Evolutionary conservation across 2,888 invertebrate species (phyloP).

Genomic region (Dendrolimus pini): DNA sequence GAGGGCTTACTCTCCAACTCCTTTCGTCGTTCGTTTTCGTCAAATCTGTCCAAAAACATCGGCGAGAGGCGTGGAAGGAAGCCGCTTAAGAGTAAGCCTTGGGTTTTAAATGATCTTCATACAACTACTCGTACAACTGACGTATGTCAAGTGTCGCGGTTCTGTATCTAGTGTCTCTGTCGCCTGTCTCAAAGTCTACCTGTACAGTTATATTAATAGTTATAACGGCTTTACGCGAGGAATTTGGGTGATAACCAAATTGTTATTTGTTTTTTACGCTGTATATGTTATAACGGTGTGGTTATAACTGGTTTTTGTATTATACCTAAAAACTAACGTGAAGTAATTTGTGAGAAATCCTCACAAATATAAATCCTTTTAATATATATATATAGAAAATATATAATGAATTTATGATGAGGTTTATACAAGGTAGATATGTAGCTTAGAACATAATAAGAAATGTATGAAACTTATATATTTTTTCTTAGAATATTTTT

Average conservation of each 20-base stretch:
- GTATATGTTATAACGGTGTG: not conserved
- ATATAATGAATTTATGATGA: constrained; percentile 67
- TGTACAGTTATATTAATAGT: constrained; percentile 29
- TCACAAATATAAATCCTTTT: constrained; percentile 11
- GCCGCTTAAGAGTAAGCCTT: too few species aligned
- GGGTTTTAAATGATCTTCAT: too few species aligned
- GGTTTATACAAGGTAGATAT: constrained; percentile 76
- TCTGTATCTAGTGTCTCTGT: too few species aligned
- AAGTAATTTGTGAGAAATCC: constrained; percentile 2
- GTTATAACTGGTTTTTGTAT: not conserved
- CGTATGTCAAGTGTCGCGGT: too few species aligned
- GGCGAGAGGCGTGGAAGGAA: too few species aligned
- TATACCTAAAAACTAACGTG: not conserved
- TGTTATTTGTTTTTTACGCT: constrained; percentile 25
- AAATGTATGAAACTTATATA: constrained; percentile 34
- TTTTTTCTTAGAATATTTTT: constrained; percentile 58
- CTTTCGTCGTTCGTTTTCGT: too few species aligned
- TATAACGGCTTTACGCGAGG: constrained; percentile 54
- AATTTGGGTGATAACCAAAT: constrained; percentile 75
- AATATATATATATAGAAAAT: constrained; percentile 17
- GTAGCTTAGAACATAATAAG: constrained; percentile 64
- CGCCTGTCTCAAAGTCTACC: too few species aligned
- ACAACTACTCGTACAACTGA: too few species aligned
- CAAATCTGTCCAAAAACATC: too few species aligned
- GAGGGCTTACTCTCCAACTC: too few species aligned